Evolutionary conservation across 1,140 invertebrate genomes (phyloP).

Genomic region (Drosophila orena): DNA sequence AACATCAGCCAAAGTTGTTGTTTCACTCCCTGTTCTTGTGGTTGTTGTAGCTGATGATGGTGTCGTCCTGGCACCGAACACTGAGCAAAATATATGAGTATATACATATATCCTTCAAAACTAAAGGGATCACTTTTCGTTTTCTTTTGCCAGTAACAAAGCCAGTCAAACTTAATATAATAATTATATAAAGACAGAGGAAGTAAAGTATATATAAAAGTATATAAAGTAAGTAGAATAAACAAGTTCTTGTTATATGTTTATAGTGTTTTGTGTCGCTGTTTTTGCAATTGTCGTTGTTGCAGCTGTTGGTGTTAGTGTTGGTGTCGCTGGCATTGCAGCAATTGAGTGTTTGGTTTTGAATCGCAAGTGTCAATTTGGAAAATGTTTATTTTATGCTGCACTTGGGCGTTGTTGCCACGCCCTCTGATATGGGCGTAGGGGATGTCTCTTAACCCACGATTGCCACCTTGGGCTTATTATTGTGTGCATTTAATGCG

Average conservation of each 20-base stretch:
- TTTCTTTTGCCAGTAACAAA: too few relatives aligned
- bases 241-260: too few relatives aligned
- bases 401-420: slow-evolving; percentile 57
- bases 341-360: slow-evolving; percentile 78
- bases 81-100: neutral
- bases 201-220: too few relatives aligned
- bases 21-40: slow-evolving; percentile 6
- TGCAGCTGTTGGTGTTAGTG: slow-evolving; percentile 21
- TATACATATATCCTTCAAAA: neutral
- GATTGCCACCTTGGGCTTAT: slow-evolving; percentile 2
- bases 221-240: too few relatives aligned
- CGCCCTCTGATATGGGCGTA: slow-evolving; percentile 26
- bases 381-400: slow-evolving; percentile 80
- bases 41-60: slow-evolving; percentile 49
- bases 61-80: slow-evolving; percentile 35
- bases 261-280: neutral
- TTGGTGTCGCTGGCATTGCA: slow-evolving; percentile 47
- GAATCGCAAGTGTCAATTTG: slow-evolving; percentile 81
- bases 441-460: slow-evolving; percentile 4
- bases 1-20: slow-evolving; percentile 34
- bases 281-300: slow-evolving; percentile 11
- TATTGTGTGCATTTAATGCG: slow-evolving; percentile 26
- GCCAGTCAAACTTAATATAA: too few relatives aligned
- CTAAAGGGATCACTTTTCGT: too few relatives aligned
- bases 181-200: too few relatives aligned